Base-by-base conservation (phyloP, 2,888 invertebrate species). In the Baronia brevicornis region DNA sequence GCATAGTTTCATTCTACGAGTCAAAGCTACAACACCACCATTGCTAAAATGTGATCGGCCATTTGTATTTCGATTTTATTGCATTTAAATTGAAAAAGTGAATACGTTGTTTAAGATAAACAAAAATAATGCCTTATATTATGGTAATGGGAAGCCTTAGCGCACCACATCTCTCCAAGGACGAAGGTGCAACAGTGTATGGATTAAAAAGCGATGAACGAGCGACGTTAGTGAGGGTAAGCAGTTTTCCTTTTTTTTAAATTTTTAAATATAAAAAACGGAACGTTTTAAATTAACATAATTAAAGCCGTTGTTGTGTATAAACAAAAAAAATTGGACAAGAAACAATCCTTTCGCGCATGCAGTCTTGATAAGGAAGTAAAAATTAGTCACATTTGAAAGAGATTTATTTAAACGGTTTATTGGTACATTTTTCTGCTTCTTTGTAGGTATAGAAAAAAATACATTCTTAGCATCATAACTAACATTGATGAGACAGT, bases 141-240 rank as follows among this genome's bases (percentile, higher is more conserved):
- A 84, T 84, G 78, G 77, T 84, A 37, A 82, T 82, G 73, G 84
- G 84, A 25, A 74, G 73, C 54, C 63, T 85, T 10, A 78, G 71
- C 41, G 70, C 78, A 35, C 68, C 62, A 35, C 77, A 80, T 51
- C 65, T 84, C 2, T 77, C 77, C 3, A 82, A 78, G 49, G 80
- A 79, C 47, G 84, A 84, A 43, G 78, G 80, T 25, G 78, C 78
- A 8, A 74, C 80, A 13, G 80, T 84, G 25, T 82, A 79, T 43
- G 84, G 84, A 37, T 63, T 84, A 29, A 82, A 84, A 46, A 75
- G 77, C 39, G 80, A 84, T 22, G 84, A 85, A 60, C 63, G 84
- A 17, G 59, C 53, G 2, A 34, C 54, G 8, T 46, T 64, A 43
- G 59, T 66, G 12, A 48, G 57, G 51, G 64, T 64, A 50, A 48